phyloP scores from a whole-genome alignment of 2,113 vertebrate species.

The Cephalopterus ornatus region DNA sequence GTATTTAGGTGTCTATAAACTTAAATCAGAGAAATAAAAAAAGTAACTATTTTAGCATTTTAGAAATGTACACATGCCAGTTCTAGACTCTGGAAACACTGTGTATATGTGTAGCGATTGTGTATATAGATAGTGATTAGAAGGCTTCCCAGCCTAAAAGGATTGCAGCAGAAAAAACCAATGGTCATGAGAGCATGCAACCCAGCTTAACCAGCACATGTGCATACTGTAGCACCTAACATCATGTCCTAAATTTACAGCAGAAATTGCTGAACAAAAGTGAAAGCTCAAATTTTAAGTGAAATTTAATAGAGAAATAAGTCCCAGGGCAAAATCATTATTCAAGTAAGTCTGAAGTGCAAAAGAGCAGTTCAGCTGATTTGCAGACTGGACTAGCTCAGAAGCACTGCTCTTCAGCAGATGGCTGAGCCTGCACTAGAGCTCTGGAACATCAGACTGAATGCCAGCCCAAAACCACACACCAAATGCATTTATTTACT shows the following conservation, averaged over 20 bases:
- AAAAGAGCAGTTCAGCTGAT: constrained; percentile 37
- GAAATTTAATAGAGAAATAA: constrained; percentile 8
- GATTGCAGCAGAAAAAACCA: background rate
- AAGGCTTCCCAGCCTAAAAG: background rate
- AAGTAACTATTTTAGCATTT: background rate
- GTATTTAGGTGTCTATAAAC: background rate
- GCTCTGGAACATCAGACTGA: constrained; percentile 1
- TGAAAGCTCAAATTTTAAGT: background rate
- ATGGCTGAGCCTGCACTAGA: constrained; percentile 19
- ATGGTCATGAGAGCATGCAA: background rate
- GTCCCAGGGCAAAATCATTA: background rate
- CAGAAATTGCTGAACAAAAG: constrained; percentile 4
- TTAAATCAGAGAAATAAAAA: background rate
- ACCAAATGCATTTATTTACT: constrained; percentile 40
- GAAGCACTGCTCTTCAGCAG: background rate
- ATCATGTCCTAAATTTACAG: background rate
- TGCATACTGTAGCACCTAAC: background rate
- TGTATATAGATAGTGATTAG: background rate
- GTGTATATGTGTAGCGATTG: background rate
- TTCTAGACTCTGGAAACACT: background rate
- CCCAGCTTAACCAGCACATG: background rate
- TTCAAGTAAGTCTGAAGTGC: background rate
- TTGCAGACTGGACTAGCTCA: background rate
- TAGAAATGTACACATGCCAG: background rate
- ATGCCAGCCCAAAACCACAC: constrained; percentile 24